A percentile compares a stretch with the other conserved stretches of the same genome.
These are phyloP conservation scores for Ptilodon capucinus DNA, from an alignment of 2,888 invertebrate species.

Conservation along the genomic window DNA sequence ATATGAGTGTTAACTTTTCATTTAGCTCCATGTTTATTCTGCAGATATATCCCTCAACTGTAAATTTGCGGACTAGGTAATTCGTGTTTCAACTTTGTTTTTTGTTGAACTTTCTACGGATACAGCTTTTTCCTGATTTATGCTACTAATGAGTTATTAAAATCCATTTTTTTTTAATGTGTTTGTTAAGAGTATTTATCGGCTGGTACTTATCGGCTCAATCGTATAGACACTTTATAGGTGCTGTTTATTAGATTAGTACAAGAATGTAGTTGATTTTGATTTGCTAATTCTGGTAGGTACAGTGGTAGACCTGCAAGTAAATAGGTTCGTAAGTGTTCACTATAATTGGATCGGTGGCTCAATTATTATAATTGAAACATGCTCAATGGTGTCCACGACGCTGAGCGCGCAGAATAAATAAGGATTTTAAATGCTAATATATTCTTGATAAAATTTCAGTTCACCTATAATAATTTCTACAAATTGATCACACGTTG, in stretches of 20 bases:
- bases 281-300: conserved; percentile 65
- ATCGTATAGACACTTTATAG: conserved; percentile 46
- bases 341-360: conserved; percentile 41
- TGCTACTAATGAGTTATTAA: no score
- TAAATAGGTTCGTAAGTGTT: conserved; percentile 39
- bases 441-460: conserved; percentile 47
- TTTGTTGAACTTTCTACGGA: no score
- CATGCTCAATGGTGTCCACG: conserved; percentile 51
- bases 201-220: conserved; percentile 48
- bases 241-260: conserved; percentile 59
- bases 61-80: background rate
- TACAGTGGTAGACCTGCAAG: conserved; percentile 49
- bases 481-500: conserved; percentile 10
- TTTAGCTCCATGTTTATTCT: background rate
- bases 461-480: no score
- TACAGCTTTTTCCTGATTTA: no score
- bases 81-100: no score
- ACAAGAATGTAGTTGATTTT: conserved; percentile 56
- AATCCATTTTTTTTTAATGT: conserved; percentile 40
- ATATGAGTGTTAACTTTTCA: background rate
- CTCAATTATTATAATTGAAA: conserved; percentile 57
- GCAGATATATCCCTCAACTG: no score
- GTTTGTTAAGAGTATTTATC: conserved; percentile 46
- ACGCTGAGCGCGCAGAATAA: conserved; percentile 26
- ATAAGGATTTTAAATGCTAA: conserved; percentile 49